phyloP scores from a whole-genome alignment of 2,113 vertebrate species.

The Aleadryas rufinucha region DNA sequence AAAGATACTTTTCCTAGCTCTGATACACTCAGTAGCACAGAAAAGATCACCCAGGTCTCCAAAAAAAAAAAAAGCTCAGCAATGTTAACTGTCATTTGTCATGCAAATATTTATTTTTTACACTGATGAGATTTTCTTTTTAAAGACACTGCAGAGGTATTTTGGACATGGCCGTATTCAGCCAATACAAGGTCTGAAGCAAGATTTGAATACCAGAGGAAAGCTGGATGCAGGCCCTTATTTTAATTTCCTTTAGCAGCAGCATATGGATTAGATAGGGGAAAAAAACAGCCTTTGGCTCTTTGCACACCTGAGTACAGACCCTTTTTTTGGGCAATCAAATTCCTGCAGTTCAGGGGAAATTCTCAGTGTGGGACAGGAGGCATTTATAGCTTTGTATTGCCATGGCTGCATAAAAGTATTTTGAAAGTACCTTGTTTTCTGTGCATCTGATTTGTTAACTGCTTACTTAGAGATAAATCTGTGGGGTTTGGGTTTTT shows the following conservation, averaged over 20 bases:
- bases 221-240: background rate
- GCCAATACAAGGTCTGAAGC: background rate
- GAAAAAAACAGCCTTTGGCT: background rate
- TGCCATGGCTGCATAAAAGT: background rate
- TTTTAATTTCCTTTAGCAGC: background rate
- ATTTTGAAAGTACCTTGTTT: background rate
- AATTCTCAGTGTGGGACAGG: background rate
- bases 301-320: background rate
- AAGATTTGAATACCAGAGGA: background rate
- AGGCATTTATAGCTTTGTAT: background rate
- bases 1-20: background rate
- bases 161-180: background rate
- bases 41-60: background rate
- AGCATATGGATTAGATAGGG: background rate
- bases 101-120: background rate
- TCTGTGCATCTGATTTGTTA: background rate
- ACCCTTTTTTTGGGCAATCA: background rate
- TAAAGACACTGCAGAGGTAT: background rate
- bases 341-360: background rate
- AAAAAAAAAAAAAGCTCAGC: background rate
- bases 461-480: background rate
- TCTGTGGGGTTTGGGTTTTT: background rate
- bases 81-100: background rate
- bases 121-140: background rate
- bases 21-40: background rate